Evolutionary conservation across 2,888 invertebrate genomes (phyloP).

Genomic region (Agrilus mali): DNA sequence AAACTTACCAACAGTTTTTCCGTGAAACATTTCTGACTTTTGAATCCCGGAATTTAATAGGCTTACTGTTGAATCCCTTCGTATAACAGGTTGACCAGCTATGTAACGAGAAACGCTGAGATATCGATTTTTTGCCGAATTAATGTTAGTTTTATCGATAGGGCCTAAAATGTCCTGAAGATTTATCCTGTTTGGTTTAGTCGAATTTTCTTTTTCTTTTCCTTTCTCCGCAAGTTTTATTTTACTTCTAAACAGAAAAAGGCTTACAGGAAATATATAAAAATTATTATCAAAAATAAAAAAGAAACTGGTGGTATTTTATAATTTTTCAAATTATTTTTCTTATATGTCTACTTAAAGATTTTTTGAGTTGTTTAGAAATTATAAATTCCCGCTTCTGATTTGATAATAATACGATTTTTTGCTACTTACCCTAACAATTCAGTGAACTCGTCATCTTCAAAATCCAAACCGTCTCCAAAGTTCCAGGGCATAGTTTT

Average conservation of each 20-base stretch:
- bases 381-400: no score
- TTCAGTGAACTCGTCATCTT: slow-evolving; percentile 54
- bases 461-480: slow-evolving; percentile 25
- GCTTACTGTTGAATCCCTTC: slow-evolving; percentile 23
- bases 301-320: background rate
- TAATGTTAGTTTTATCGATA: slow-evolving; percentile 28
- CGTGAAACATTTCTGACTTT: slow-evolving; percentile 6
- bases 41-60: slow-evolving; percentile 17
- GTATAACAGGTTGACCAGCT: slow-evolving; percentile 41
- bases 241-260: slow-evolving; percentile 22
- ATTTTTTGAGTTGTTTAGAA: no score
- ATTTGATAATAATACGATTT: no score
- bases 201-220: slow-evolving; percentile 37
- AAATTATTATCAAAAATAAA: no score
- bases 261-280: no score
- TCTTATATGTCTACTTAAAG: no score
- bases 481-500: slow-evolving; percentile 22
- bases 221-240: slow-evolving; percentile 22
- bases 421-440: slow-evolving; percentile 51
- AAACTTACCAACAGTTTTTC: background rate
- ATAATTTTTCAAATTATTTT: background rate
- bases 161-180: slow-evolving; percentile 31
- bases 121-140: slow-evolving; percentile 59
- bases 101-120: slow-evolving; percentile 65
- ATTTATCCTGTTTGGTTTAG: slow-evolving; percentile 35